Evolutionary conservation across 2,113 vertebrate species (phyloP).

Genomic region (Mus musculus): DNA sequence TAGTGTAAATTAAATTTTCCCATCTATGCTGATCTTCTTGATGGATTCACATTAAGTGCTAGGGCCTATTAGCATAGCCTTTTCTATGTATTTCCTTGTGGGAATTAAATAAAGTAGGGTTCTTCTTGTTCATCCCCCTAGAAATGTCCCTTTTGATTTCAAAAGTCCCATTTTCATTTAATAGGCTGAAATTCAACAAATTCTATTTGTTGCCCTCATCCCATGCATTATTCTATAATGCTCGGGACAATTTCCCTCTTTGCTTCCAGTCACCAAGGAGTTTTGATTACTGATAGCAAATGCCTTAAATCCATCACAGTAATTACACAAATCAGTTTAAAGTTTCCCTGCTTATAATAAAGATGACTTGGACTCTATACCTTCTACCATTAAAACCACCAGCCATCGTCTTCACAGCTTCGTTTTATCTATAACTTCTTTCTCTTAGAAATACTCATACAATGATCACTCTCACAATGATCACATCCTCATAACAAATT

Average conservation of each 20-base stretch:
- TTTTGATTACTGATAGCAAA: conserved; percentile 36
- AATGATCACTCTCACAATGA: not conserved
- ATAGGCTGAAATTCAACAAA: conserved; percentile 37
- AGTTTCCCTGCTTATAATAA: not conserved
- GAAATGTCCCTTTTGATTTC: conserved; percentile 31
- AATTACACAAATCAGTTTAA: conserved; percentile 2
- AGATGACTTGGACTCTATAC: not conserved
- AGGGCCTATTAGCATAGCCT: not conserved
- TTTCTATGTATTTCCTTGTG: not conserved
- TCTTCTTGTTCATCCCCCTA: conserved; percentile 1
- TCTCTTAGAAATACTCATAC: not conserved
- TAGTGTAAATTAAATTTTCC: not conserved
- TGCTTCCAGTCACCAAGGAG: not conserved
- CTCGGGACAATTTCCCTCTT: conserved; percentile 23
- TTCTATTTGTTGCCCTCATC: not conserved
- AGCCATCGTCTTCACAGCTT: not conserved
- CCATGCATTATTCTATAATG: conserved; percentile 15
- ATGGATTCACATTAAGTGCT: not conserved
- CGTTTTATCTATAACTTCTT: not conserved
- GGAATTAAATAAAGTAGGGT: conserved; percentile 34
- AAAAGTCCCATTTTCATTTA: conserved; percentile 42
- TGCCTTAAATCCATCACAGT: not conserved
- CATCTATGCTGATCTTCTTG: conserved; percentile 19
- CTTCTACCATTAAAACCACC: not conserved
- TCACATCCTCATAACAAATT: not conserved